Conservation (phyloP, 2,888 invertebrate species). For the Acanthosepion pharaonis region DNA sequence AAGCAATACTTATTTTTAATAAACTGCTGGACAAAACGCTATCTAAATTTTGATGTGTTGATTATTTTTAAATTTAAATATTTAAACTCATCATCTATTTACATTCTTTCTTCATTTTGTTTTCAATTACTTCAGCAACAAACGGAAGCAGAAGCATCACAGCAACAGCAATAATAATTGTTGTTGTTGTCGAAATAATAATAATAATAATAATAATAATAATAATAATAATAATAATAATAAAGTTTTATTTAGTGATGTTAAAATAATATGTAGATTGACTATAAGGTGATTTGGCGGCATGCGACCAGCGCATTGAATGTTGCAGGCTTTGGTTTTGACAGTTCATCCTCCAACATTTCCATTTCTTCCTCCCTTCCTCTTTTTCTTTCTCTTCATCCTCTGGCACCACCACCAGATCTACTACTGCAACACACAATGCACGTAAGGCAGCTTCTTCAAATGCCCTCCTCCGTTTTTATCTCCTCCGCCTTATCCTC, state of each 20-base stretch:
- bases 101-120: too few relatives aligned
- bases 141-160: not conserved
- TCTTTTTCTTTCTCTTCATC: not conserved
- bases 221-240: not conserved
- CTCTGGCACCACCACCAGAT: not conserved
- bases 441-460: not conserved
- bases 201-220: not conserved
- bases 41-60: not conserved
- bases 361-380: not conserved
- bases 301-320: not conserved
- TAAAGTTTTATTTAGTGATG: not conserved
- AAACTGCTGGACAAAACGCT: not conserved
- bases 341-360: not conserved
- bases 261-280: not conserved
- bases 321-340: constrained; percentile 21
- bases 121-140: not conserved
- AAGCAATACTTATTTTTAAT: not conserved
- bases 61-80: not conserved
- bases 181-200: not conserved
- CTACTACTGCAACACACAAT: constrained; percentile 33
- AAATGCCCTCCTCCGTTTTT: not conserved
- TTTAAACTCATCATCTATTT: not conserved
- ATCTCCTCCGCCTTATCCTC: not conserved
- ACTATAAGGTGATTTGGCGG: not conserved
- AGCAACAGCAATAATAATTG: not conserved